A percentile compares a stretch with the other conserved stretches of the same genome.
These are phyloP conservation scores for Erythrolamprus reginae DNA, from an alignment of 2,113 vertebrate genomes.

Conservation along the genomic window DNA sequence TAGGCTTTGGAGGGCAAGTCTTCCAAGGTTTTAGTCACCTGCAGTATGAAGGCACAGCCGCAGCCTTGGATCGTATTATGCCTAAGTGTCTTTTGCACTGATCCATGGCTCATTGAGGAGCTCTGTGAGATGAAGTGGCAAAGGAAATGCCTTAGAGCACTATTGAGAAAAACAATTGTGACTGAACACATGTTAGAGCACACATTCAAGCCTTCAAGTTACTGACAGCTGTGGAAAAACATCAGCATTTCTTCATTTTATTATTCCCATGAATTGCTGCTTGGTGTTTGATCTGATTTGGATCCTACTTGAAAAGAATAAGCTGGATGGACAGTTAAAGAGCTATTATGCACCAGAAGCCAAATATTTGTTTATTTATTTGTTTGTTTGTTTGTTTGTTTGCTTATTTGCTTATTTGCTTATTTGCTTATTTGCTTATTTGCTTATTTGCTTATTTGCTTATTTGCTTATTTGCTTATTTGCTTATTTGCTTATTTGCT, in stretches of 20 bases:
- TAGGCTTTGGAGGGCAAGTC: not conserved
- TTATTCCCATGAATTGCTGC: not conserved
- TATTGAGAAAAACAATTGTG: not conserved
- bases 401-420: too few species aligned
- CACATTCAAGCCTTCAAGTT: not conserved
- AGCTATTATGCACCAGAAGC: too few species aligned
- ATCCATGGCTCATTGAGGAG: not conserved
- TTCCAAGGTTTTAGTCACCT: not conserved
- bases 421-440: too few species aligned
- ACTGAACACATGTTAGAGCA: not conserved
- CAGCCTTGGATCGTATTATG: not conserved
- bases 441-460: too few species aligned
- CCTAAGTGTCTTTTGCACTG: not conserved
- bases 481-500: too few species aligned
- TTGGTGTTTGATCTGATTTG: not conserved
- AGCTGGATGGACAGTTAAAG: not conserved
- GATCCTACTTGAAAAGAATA: not conserved
- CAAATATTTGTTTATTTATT: too few species aligned
- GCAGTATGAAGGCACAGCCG: not conserved
- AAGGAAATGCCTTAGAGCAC: not conserved
- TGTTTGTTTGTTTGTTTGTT: too few species aligned
- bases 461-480: too few species aligned
- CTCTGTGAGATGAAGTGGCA: not conserved
- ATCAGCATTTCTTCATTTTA: not conserved
- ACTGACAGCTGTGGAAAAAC: not conserved